Evolutionary conservation across 2,113 vertebrate genomes (phyloP), one percentile per base, ranked within the genome.

Genomic region (Talpa occidentalis): DNA sequence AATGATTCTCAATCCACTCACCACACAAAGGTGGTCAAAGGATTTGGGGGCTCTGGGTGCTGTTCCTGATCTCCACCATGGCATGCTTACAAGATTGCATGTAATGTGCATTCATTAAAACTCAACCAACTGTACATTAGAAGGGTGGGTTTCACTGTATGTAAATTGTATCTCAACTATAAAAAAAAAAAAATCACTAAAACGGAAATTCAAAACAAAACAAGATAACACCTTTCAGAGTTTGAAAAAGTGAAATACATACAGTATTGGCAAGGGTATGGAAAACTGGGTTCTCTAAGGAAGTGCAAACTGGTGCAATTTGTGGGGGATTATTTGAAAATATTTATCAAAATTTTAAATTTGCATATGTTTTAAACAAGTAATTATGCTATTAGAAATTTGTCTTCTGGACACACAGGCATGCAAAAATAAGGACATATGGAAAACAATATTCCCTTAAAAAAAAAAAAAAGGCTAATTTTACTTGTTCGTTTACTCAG

Each of bases 261-360:
- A 83, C 56, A 47, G 32, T 1, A 1, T 1, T 76, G 87, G 40
- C 52, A 91, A 67, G 21, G 40, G 42, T 22, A 40, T 14, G n/a
- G 21, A n/a, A 44, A 84, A 80, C 49, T 44, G 62, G 28, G 28
- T 37, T 49, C 72, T 72, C 21, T 12, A 70, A 80, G 22, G 14
- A 73, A 85, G 59, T 66, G 17, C 56, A 28, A 66, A 60, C 0
- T 49, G 79, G 37, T 60, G 44, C 4, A 37, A 49, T n/a, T 54
- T 44, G 56, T 64, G 69, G 37, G 74, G 59, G 44, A 70, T 64
- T 52, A 80, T 40, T 80, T 88, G 30, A 85, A 94, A 97, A 88
- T 42, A 81, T 56, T 77, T 59, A 91, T 42, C 78, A 72, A 64
- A 91, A 69, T 60, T 73, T 73, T 64, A 70, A 90, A 77, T 62